Conservation (phyloP, 2,888 invertebrate species). For the Hypolimnas misippus region DNA sequence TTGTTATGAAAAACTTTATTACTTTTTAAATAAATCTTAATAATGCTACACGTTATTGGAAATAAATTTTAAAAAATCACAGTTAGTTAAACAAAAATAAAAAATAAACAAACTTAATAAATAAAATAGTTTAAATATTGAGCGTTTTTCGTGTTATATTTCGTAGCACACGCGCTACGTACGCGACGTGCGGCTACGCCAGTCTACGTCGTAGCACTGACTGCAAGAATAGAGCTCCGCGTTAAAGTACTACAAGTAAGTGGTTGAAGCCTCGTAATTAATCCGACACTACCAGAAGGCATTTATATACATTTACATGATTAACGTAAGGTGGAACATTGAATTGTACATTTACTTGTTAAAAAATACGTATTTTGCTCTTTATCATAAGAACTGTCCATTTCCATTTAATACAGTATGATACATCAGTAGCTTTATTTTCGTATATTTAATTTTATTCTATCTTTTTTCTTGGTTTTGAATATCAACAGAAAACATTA, state of each 20-base stretch:
- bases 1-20: constrained; percentile 15
- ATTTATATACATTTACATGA: background rate
- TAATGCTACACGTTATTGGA: background rate
- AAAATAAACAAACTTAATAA: constrained; percentile 18
- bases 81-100: constrained; percentile 12
- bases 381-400: too few species aligned
- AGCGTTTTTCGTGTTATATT: constrained; percentile 52
- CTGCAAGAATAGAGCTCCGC: constrained; percentile 18
- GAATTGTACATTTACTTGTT: background rate
- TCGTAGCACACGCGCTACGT: constrained; percentile 53
- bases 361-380: background rate
- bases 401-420: too few species aligned
- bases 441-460: too few species aligned
- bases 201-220: constrained; percentile 77
- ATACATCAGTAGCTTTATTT: too few species aligned
- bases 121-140: constrained; percentile 32
- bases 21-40: constrained; percentile 8
- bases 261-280: background rate
- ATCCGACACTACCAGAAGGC: background rate
- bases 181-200: constrained; percentile 69
- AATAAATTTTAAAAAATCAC: background rate
- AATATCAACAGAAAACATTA: too few species aligned
- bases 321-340: background rate
- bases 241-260: background rate
- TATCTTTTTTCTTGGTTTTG: too few species aligned